A percentile compares a stretch with the other conserved stretches of the same genome.
Conservation (phyloP, 1,140 invertebrate genomes). For the Oncopodura yosiiana region DNA sequence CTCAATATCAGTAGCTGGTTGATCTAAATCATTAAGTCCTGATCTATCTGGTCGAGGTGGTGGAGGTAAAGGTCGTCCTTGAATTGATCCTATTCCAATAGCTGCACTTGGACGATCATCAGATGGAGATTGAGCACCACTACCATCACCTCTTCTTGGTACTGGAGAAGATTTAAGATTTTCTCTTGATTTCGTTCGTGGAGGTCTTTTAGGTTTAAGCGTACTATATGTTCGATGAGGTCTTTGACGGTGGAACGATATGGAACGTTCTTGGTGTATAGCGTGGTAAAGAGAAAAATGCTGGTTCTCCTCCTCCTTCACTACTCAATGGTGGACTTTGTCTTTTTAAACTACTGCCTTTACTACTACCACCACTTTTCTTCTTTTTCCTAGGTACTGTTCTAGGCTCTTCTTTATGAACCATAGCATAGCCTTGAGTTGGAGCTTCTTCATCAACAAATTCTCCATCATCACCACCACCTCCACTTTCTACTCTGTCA, state of each 20-base stretch:
- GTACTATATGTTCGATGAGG: conserved; percentile 32
- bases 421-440: conserved; percentile 26
- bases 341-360: conserved; percentile 23
- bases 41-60: conserved; percentile 28
- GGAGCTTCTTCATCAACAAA: conserved; percentile 28
- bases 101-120: conserved; percentile 23
- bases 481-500: conserved; percentile 7
- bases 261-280: conserved; percentile 32
- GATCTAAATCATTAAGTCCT: conserved; percentile 29
- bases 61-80: conserved; percentile 31
- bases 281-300: conserved; percentile 30
- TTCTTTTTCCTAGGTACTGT: conserved; percentile 31
- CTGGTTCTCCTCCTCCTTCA: not conserved
- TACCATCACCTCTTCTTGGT: too few relatives aligned
- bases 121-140: not conserved
- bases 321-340: not conserved
- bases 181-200: conserved; percentile 17
- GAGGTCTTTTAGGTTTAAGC: conserved; percentile 28
- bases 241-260: conserved; percentile 29
- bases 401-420: conserved; percentile 26
- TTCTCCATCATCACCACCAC: not conserved
- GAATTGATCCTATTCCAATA: conserved; percentile 29
- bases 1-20: conserved; percentile 23
- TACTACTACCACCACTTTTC: conserved; percentile 14
- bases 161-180: not conserved